These are phyloP conservation scores for Rhingia rostrata DNA, from an alignment of 2,888 invertebrate genomes.

Conservation along the genomic window DNA sequence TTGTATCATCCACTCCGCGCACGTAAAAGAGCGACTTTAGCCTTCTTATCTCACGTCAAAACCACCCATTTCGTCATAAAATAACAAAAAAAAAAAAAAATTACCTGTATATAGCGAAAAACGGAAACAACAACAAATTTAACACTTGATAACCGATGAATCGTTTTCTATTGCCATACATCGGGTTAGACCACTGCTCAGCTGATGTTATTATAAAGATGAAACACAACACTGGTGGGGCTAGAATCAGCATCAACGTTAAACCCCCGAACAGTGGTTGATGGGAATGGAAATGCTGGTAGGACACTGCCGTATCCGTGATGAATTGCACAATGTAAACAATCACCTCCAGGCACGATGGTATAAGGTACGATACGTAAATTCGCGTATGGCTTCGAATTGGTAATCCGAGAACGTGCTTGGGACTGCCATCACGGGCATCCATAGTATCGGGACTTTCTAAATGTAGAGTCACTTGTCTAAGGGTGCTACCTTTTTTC, in stretches of 20 bases:
- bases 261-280: constrained; percentile 84
- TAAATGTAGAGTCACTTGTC: neutral
- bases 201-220: constrained; percentile 85
- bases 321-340: constrained; percentile 88
- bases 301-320: constrained; percentile 87
- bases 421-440: constrained; percentile 79
- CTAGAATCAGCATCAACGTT: constrained; percentile 83
- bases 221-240: constrained; percentile 85
- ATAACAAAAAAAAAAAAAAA: neutral
- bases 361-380: constrained; percentile 83
- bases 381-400: constrained; percentile 82
- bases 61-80: constrained; percentile 35
- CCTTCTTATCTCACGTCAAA: constrained; percentile 1
- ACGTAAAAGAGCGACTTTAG: neutral
- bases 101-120: constrained; percentile 86
- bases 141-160: constrained; percentile 77
- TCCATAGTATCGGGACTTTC: constrained; percentile 72
- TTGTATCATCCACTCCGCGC: neutral
- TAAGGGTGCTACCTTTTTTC: neutral
- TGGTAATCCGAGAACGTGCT: constrained; percentile 80
- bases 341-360: constrained; percentile 85
- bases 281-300: constrained; percentile 86
- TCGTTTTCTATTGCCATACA: constrained; percentile 77
- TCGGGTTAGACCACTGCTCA: constrained; percentile 84
- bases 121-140: constrained; percentile 79